These are phyloP conservation scores for Tigriopus japonicus DNA, from an alignment of 1,140 invertebrate genomes.

Conservation along the genomic window DNA sequence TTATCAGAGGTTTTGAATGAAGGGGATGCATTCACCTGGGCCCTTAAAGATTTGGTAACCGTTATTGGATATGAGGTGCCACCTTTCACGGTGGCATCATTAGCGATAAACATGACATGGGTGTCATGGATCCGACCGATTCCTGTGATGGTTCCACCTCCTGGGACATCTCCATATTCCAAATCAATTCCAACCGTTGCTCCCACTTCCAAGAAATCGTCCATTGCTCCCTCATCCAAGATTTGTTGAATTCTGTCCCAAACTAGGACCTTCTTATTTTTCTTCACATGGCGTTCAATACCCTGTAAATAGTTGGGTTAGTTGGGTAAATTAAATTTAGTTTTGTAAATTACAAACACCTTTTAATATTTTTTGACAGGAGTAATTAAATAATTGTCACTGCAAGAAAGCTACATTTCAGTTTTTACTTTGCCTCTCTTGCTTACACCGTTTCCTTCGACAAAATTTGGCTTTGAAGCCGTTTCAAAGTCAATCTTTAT, in stretches of 20 bases:
- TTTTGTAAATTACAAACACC: no score
- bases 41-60: slow-evolving; percentile 29
- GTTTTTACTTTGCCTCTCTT: no score
- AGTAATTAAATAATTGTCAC: no score
- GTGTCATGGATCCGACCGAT: slow-evolving; percentile 18
- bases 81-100: slow-evolving; percentile 32
- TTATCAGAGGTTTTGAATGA: neutral
- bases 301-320: no score
- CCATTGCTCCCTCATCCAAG: neutral
- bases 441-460: no score
- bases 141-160: slow-evolving; percentile 15
- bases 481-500: no score
- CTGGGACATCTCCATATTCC: slow-evolving; percentile 16
- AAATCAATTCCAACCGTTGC: slow-evolving; percentile 14
- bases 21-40: slow-evolving; percentile 20
- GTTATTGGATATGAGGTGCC: slow-evolving; percentile 31
- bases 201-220: slow-evolving; percentile 25
- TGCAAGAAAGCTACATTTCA: no score
- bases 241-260: neutral
- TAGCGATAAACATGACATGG: slow-evolving; percentile 25
- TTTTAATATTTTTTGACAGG: no score
- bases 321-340: no score
- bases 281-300: neutral
- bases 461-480: no score
- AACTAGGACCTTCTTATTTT: neutral